phyloP scores from a whole-genome alignment of 2,797 vertebrate species.

The Gila robusta region DNA sequence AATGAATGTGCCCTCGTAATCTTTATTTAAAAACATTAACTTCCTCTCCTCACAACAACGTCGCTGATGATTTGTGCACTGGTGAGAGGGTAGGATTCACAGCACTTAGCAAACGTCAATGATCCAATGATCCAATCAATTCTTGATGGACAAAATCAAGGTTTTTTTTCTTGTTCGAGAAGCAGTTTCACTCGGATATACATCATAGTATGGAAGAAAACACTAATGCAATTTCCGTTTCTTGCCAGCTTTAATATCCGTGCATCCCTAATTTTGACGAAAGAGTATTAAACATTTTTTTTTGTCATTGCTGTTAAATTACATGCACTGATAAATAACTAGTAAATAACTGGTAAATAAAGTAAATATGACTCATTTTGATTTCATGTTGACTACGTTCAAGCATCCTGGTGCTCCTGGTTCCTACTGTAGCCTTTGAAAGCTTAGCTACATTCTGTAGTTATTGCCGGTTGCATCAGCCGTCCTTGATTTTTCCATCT shows the following conservation, averaged over 20 bases:
- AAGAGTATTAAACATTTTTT: neutral
- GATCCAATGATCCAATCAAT: neutral
- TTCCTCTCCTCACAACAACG: no score
- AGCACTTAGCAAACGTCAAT: neutral
- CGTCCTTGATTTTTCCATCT: slow-evolving; percentile 44
- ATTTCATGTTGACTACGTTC: neutral
- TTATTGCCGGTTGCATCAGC: slow-evolving; percentile 19
- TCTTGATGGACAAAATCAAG: neutral
- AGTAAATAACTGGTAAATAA: no score
- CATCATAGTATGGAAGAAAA: neutral
- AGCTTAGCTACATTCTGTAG: slow-evolving; percentile 23
- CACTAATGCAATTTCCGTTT: neutral
- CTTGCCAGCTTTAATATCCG: neutral
- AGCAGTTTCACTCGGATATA: neutral
- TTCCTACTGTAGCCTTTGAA: neutral
- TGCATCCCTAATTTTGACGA: neutral
- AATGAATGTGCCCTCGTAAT: neutral
- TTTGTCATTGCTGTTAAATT: neutral
- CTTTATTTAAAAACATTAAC: neutral
- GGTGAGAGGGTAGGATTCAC: no score
- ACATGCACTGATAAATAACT: neutral
- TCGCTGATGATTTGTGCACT: no score
- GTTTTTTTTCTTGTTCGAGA: neutral
- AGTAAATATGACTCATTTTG: neutral
- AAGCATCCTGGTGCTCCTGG: neutral